phyloP scores from a whole-genome alignment of 1,140 invertebrate genomes.

The Zaprionus camerounensis region DNA sequence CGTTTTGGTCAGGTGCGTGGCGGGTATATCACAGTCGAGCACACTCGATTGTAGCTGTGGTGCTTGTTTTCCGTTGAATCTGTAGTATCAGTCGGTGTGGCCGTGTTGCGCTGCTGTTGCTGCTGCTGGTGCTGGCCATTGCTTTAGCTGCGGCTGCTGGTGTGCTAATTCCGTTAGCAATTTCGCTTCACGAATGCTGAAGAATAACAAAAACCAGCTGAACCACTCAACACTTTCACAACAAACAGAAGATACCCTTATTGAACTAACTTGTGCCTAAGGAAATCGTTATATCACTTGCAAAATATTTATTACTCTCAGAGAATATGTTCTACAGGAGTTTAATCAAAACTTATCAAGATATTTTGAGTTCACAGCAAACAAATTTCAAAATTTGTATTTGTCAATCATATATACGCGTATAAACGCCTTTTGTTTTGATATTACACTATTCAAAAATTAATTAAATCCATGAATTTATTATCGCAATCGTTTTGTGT shows the following conservation, averaged over 20 bases:
- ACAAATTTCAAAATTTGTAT: too few relatives aligned
- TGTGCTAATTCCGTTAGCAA: constrained; percentile 80
- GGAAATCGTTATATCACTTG: too few relatives aligned
- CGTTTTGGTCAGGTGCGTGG: too few relatives aligned
- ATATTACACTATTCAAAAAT: neutral
- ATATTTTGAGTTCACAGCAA: too few relatives aligned
- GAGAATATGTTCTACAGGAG: too few relatives aligned
- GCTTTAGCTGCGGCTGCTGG: constrained; percentile 46
- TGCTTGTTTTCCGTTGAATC: neutral
- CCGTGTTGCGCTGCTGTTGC: constrained; percentile 11
- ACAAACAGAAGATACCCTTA: neutral
- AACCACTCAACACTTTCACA: neutral
- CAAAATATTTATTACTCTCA: too few relatives aligned
- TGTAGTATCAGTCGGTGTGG: constrained; percentile 15
- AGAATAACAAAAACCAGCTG: constrained; percentile 39
- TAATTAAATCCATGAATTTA: neutral
- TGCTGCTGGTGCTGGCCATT: constrained; percentile 13
- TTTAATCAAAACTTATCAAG: too few relatives aligned
- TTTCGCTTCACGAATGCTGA: constrained; percentile 55
- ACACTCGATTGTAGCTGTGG: neutral
- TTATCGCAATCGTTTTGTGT: neutral
- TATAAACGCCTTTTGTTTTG: neutral
- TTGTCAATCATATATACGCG: too few relatives aligned
- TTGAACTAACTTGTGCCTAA: neutral
- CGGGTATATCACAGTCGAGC: too few relatives aligned